Conservation (phyloP, 2,113 vertebrate species). For the Pampusana beccarii region DNA sequence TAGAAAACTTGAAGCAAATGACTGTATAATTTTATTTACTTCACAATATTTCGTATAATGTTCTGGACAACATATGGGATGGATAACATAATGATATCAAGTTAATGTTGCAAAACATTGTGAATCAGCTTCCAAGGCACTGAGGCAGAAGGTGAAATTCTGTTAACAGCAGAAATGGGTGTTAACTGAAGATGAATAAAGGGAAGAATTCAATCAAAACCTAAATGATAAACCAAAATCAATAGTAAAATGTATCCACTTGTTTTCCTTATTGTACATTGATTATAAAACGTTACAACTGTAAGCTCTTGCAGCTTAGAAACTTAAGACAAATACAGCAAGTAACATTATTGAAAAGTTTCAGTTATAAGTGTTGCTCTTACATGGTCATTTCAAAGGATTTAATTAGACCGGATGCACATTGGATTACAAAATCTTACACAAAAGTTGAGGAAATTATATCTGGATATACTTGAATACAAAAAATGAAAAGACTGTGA, state of each 20-base stretch:
- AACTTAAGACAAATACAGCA: background rate
- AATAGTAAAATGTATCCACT: background rate
- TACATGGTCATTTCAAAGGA: background rate
- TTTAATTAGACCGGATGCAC: background rate
- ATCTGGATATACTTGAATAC: background rate
- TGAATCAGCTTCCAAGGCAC: background rate
- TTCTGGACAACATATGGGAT: background rate
- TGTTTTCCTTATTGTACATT: background rate
- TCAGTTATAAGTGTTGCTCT: background rate
- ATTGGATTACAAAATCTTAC: background rate
- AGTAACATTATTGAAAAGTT: background rate
- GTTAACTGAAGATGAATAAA: constrained; percentile 34
- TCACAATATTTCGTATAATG: background rate
- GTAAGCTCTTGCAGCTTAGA: background rate
- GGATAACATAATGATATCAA: background rate
- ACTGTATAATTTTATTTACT: background rate
- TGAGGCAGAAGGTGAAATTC: background rate
- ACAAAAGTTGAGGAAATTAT: background rate
- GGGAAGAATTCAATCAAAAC: background rate
- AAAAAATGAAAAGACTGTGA: background rate
- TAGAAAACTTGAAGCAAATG: background rate
- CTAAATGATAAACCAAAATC: background rate
- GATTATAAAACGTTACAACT: background rate
- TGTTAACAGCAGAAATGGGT: background rate
- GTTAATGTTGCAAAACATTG: background rate